Evolutionary conservation across 2,113 vertebrate species (phyloP).

Genomic region (Excalfactoria chinensis): DNA sequence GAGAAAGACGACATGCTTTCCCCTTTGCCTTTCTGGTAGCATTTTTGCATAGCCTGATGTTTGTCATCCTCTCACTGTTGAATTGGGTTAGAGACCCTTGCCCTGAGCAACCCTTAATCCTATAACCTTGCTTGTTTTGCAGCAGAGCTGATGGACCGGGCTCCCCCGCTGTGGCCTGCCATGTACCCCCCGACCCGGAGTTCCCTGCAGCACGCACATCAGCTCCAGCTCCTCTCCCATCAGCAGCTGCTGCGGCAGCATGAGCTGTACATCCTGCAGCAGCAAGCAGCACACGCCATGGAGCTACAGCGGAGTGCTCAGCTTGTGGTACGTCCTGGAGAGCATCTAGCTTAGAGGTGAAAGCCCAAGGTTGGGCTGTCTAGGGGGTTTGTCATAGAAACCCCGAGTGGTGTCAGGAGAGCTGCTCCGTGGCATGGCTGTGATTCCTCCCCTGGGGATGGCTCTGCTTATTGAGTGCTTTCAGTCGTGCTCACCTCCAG

Average conservation of each 20-base stretch:
- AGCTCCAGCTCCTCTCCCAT: slow-evolving; percentile 96
- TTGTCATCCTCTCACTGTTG: not conserved
- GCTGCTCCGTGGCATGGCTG: accelerated
- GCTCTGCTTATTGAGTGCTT: not conserved
- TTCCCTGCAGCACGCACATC: slow-evolving; percentile 94
- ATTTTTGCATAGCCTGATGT: not conserved
- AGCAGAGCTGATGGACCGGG: slow-evolving; percentile 93
- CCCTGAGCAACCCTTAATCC: not conserved
- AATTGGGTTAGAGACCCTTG: not conserved
- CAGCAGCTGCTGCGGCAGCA: slow-evolving; percentile 97
- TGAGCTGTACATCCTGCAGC: slow-evolving; percentile 95
- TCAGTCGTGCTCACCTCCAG: not conserved
- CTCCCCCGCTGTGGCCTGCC: slow-evolving; percentile 89
- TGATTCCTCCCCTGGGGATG: not conserved
- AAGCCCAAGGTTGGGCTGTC: not conserved
- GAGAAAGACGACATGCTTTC: accelerated
- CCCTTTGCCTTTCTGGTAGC: not conserved
- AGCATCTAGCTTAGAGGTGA: not conserved
- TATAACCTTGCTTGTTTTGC: slow-evolving; percentile 11
- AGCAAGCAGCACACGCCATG: slow-evolving; percentile 95
- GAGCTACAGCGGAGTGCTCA: slow-evolving; percentile 93
- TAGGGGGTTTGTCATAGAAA: not conserved
- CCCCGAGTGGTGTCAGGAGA: not conserved
- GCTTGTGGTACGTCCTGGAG: slow-evolving; percentile 79
- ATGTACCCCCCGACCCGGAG: slow-evolving; percentile 87